Conservation (phyloP, 2,888 invertebrate genomes). For the Torymus tubicola region DNA sequence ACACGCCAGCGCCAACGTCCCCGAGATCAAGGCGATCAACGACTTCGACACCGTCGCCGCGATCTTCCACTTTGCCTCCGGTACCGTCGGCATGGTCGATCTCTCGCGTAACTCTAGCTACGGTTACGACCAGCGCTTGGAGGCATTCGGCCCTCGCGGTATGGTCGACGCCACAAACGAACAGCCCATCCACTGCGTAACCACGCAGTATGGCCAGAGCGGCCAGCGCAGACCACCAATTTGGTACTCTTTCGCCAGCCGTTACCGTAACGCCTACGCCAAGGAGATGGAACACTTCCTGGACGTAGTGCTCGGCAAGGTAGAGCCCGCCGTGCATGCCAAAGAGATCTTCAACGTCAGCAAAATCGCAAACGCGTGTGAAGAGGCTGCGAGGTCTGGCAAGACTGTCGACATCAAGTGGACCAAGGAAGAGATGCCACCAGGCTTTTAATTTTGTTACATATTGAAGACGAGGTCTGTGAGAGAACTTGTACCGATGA, state of each 20-base stretch:
- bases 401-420: conserved; percentile 78
- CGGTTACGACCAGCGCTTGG: conserved; percentile 84
- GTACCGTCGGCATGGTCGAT: conserved; percentile 81
- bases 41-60: conserved; percentile 83
- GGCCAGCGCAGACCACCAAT: conserved; percentile 78
- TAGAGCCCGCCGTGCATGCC: conserved; percentile 75
- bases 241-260: conserved; percentile 81
- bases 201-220: conserved; percentile 74
- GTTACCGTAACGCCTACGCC: conserved; percentile 78
- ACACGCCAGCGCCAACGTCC: conserved; percentile 77
- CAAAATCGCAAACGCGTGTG: conserved; percentile 80
- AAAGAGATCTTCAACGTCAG: conserved; percentile 79
- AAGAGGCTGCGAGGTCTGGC: conserved; percentile 78
- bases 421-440: conserved; percentile 76
- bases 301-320: conserved; percentile 78
- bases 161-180: conserved; percentile 79
- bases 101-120: conserved; percentile 81
- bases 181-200: conserved; percentile 77
- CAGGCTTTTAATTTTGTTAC: background rate
- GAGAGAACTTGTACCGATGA: no score
- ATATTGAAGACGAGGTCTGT: no score
- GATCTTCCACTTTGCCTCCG: conserved; percentile 81
- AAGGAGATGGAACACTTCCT: conserved; percentile 81
- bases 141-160: conserved; percentile 81
- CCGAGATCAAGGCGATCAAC: conserved; percentile 80